Evolutionary conservation across 2,797 vertebrate genomes (phyloP), one percentile per base, ranked within the genome.

Genomic region (Avahi laniger): DNA sequence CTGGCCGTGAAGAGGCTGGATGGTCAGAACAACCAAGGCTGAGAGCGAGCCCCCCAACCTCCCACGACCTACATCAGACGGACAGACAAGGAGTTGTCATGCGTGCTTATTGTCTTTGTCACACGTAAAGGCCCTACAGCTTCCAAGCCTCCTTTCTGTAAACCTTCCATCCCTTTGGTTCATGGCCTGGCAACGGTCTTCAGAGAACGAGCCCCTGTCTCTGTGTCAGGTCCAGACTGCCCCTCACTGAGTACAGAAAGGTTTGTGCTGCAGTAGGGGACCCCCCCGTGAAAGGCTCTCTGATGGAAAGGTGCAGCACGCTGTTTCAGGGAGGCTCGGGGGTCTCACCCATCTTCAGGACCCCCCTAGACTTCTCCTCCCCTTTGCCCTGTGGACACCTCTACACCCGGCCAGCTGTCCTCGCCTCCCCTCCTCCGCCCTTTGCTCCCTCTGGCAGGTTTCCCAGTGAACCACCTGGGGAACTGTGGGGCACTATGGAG

Each of bases 31-130:
- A 33, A 72, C 88, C 76, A 94, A 94, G 83, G 67, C 89, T 84
- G 85, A 86, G 61, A 93, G 95, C 94, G 84, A 87, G 97, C 82
- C 97, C 48, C 17, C 90, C 90, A 70, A 14, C 89, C 92, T 86
- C 95, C 96, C 94, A 83, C 70, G 89, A 41, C 46, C 65, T 78
- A 13, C 41, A 28, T 26, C 38, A 50, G 46, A 59, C 0, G 6
- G 17, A 52, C 6, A 52, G 17, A 52, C 6, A 52, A 1, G 1
- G 57, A 18, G 41, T 20, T 18, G 0, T 30, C 35, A 18, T 0
- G 22, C 7, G 20, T 20, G 67, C 76, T 43, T 14, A 65, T 18
- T 33, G 24, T 35, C 52, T 75, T 15, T 78, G 78, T 85, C 94
- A 48, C 6, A 10, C 9, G 24, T 33, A 20, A 93, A 65, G 24